These are phyloP conservation scores for Falco rusticolus DNA, from an alignment of 2,797 vertebrate species.

Conservation along the genomic window DNA sequence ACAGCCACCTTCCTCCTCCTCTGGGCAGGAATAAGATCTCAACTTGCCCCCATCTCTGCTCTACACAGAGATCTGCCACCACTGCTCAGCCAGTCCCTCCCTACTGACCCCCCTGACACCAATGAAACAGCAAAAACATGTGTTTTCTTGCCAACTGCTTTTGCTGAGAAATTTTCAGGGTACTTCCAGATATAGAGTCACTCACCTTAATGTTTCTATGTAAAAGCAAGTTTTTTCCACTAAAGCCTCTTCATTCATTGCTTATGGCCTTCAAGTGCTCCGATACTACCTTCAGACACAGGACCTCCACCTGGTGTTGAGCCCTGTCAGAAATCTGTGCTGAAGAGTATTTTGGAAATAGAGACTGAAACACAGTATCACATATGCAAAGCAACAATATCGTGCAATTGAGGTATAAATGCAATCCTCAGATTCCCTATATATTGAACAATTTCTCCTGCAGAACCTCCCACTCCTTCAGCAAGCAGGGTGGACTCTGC, in stretches of 20 bases:
- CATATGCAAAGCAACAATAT: rapidly evolving
- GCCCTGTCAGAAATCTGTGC: not conserved
- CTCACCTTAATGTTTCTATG: not conserved
- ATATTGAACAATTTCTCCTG: not conserved
- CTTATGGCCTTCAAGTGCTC: not conserved
- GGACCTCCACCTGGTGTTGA: not conserved
- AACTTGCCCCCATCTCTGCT: not conserved
- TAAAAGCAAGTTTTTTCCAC: not conserved
- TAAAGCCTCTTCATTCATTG: not conserved
- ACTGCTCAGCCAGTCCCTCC: rapidly evolving
- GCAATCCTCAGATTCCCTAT: not conserved
- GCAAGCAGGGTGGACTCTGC: rapidly evolving
- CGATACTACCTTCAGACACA: not conserved
- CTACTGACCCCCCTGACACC: rapidly evolving
- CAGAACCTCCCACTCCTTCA: not conserved
- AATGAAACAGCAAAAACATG: not conserved
- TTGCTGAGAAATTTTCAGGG: not conserved
- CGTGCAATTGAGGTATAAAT: not conserved
- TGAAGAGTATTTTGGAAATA: not conserved
- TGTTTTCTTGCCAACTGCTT: not conserved
- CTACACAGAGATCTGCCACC: not conserved
- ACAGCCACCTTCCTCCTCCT: not conserved
- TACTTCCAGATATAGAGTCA: not conserved
- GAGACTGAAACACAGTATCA: not conserved
- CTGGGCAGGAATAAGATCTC: not conserved